Conservation (phyloP, 2,113 vertebrate species). For the Pomatorhinus ruficollis region DNA sequence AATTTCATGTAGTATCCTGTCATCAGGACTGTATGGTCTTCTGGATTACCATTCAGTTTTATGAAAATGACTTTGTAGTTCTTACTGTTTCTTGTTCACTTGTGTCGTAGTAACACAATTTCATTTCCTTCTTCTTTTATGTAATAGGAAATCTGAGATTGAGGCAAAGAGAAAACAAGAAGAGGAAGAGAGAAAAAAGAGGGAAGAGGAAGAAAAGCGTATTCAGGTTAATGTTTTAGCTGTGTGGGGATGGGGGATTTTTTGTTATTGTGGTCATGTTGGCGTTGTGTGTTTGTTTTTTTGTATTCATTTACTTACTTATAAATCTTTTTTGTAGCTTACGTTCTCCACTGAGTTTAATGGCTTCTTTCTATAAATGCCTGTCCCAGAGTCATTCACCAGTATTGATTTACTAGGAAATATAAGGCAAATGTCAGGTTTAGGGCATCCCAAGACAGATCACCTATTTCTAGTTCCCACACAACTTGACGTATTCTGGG, state of each 20-base stretch:
- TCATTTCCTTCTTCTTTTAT: neutral
- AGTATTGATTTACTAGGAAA: neutral
- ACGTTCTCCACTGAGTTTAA: neutral
- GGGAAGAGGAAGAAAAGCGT: conserved; percentile 88
- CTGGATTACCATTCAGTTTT: neutral
- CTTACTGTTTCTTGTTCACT: neutral
- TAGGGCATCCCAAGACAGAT: neutral
- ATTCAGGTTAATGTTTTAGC: conserved; percentile 80
- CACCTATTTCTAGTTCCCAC: neutral
- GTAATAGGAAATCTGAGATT: conserved; percentile 90
- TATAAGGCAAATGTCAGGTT: neutral
- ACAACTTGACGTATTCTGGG: neutral
- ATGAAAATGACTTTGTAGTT: neutral
- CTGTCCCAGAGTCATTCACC: neutral
- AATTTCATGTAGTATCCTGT: neutral
- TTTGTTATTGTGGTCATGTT: neutral
- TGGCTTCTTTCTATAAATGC: neutral
- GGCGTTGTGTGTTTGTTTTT: neutral
- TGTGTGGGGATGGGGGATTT: neutral
- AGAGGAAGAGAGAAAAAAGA: conserved; percentile 92
- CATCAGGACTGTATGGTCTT: neutral
- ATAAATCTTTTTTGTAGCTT: neutral
- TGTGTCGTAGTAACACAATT: neutral
- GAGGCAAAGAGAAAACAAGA: conserved; percentile 93
- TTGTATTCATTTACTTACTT: neutral